These are phyloP conservation scores for Dromococcyx pavoninus DNA, from an alignment of 2,797 vertebrate genomes.

Conservation along the genomic window DNA sequence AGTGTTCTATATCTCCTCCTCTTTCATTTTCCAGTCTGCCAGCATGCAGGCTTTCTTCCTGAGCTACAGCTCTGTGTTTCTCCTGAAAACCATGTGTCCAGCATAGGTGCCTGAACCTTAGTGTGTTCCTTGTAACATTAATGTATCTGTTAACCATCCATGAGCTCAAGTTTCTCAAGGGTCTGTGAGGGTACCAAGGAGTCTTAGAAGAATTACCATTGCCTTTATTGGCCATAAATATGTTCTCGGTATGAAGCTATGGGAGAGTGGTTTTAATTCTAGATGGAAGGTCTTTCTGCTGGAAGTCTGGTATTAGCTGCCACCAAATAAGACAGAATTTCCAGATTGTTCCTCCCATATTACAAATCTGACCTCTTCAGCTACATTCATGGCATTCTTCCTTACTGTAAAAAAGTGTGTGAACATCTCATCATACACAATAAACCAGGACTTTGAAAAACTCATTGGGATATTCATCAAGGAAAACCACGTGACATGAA, in stretches of 20 bases:
- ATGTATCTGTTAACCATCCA: neutral
- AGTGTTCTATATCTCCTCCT: neutral
- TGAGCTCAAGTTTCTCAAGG: neutral
- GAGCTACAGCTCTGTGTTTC: neutral
- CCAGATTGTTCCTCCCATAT: neutral
- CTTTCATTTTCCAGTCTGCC: neutral
- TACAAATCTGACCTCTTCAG: constrained; percentile 16
- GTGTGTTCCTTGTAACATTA: neutral
- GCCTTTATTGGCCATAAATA: neutral
- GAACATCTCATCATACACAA: constrained; percentile 35
- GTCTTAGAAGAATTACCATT: neutral
- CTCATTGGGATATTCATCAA: constrained; percentile 41
- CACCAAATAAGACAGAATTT: constrained; percentile 12
- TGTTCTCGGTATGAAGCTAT: neutral
- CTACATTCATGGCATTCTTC: constrained; percentile 15
- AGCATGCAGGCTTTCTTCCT: neutral
- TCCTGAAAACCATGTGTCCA: neutral
- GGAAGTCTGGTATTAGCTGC: constrained; percentile 1
- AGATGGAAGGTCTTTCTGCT: constrained; percentile 1
- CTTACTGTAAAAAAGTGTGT: neutral
- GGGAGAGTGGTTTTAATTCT: neutral
- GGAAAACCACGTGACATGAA: neutral
- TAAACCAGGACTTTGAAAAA: neutral
- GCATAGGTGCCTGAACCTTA: neutral
- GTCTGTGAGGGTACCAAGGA: neutral